A percentile compares a stretch with the other conserved stretches of the same genome.
These are phyloP conservation scores for Etheostoma cragini DNA, from an alignment of 2,113 vertebrate genomes.

Conservation along the genomic window DNA sequence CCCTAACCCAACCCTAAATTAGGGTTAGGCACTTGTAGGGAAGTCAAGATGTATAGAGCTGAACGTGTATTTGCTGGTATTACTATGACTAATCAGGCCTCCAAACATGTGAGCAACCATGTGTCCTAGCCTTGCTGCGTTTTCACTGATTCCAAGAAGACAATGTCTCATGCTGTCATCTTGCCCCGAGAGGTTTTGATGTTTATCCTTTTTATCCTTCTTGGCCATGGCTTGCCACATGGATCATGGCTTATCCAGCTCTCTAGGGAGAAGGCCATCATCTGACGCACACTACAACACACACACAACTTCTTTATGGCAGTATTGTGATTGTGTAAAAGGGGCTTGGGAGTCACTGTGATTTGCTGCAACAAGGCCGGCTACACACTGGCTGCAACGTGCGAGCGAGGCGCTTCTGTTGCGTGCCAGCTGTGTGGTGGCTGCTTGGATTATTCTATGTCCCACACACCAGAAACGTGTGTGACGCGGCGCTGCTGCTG, in stretches of 20 bases:
- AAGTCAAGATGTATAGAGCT: neutral
- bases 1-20: too few relatives aligned
- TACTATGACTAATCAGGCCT: neutral
- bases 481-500: too few relatives aligned
- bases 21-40: too few relatives aligned
- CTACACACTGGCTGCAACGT: too few relatives aligned
- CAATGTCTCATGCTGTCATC: slow-evolving; percentile 13
- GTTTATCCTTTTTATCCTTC: slow-evolving; percentile 6
- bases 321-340: too few relatives aligned
- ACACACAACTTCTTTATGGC: too few relatives aligned
- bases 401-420: too few relatives aligned
- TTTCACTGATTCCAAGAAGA: slow-evolving; percentile 56
- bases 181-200: slow-evolving; percentile 27
- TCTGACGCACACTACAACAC: slow-evolving; percentile 6
- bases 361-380: too few relatives aligned
- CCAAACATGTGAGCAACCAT: slow-evolving; percentile 31
- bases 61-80: neutral
- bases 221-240: neutral
- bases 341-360: too few relatives aligned
- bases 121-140: slow-evolving; percentile 1
- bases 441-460: too few relatives aligned
- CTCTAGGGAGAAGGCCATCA: neutral
- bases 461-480: too few relatives aligned
- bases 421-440: too few relatives aligned
- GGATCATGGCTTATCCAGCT: neutral